phyloP scores from a whole-genome alignment of 2,797 vertebrate genomes.

The Lophotriccus pileatus region DNA sequence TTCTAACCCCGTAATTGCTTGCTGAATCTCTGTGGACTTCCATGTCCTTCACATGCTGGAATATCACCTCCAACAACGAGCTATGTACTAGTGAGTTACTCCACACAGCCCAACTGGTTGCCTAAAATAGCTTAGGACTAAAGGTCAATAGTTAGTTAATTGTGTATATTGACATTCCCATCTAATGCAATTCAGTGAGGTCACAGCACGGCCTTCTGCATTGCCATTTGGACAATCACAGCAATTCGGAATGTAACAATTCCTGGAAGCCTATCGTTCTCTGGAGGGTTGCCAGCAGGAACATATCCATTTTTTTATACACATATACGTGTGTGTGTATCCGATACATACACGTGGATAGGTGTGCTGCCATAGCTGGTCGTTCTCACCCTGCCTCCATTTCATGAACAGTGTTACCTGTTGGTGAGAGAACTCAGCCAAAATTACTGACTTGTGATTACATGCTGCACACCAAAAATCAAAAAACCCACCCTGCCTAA shows the following conservation, averaged over 20 bases:
- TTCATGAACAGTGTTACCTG: not conserved
- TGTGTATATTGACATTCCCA: constrained; percentile 16
- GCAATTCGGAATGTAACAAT: not conserved
- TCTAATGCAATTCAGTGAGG: constrained; percentile 11
- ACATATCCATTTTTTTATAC: not conserved
- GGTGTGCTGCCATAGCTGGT: not conserved
- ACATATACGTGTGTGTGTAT: not conserved
- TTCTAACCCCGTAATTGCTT: not conserved
- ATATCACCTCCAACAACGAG: not conserved
- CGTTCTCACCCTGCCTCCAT: not conserved
- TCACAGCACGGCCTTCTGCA: not conserved
- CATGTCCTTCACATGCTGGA: accelerated
- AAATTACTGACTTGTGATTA: not conserved
- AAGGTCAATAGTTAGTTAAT: constrained; percentile 7
- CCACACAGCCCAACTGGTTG: not conserved
- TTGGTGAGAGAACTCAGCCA: not conserved
- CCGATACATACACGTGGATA: no score
- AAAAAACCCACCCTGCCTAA: not conserved
- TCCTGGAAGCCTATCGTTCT: not conserved
- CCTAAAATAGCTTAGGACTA: constrained; percentile 20
- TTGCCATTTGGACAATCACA: not conserved
- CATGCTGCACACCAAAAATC: not conserved
- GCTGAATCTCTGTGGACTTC: not conserved
- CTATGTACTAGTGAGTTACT: not conserved
- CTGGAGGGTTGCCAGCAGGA: not conserved